Percentiles rank a stretch among this genome's conserved stretches.
These are phyloP conservation scores for Apocheima hispidaria DNA, from an alignment of 2,888 invertebrate genomes.

Conservation along the genomic window DNA sequence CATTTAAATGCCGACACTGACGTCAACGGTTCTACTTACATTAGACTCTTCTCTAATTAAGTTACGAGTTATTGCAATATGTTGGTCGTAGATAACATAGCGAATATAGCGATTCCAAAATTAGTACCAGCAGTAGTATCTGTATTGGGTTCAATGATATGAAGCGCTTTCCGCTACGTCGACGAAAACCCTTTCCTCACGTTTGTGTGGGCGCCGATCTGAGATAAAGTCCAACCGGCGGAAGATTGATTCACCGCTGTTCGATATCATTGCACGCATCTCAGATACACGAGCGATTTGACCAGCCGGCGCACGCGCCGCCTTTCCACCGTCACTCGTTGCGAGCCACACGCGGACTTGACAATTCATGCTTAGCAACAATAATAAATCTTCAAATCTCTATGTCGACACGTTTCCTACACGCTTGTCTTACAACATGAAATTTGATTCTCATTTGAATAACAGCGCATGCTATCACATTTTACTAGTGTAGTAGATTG, in stretches of 20 bases:
- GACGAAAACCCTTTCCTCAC: conserved; percentile 62
- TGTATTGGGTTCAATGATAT: conserved; percentile 18
- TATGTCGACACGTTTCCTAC: conserved; percentile 68
- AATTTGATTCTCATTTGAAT: conserved; percentile 76
- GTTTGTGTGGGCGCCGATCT: conserved; percentile 68
- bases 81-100: conserved; percentile 50
- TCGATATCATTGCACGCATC: conserved; percentile 73
- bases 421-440: conserved; percentile 63
- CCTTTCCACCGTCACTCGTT: conserved; percentile 56
- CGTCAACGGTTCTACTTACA: conserved; percentile 60
- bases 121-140: conserved; percentile 20
- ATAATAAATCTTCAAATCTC: conserved; percentile 73
- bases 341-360: conserved; percentile 60
- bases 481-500: conserved; percentile 61
- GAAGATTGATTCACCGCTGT: conserved; percentile 81
- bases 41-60: conserved; percentile 70
- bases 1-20: conserved; percentile 63
- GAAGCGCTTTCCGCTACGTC: conserved; percentile 57
- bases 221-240: conserved; percentile 70
- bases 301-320: conserved; percentile 67
- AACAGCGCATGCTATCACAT: conserved; percentile 68
- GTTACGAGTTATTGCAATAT: conserved; percentile 65
- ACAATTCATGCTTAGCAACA: conserved; percentile 68
- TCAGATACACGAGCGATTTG: conserved; percentile 69
- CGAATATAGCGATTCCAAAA: conserved; percentile 45